phyloP scores from a whole-genome alignment of 2,797 vertebrate genomes.

The Amblyraja radiata region DNA sequence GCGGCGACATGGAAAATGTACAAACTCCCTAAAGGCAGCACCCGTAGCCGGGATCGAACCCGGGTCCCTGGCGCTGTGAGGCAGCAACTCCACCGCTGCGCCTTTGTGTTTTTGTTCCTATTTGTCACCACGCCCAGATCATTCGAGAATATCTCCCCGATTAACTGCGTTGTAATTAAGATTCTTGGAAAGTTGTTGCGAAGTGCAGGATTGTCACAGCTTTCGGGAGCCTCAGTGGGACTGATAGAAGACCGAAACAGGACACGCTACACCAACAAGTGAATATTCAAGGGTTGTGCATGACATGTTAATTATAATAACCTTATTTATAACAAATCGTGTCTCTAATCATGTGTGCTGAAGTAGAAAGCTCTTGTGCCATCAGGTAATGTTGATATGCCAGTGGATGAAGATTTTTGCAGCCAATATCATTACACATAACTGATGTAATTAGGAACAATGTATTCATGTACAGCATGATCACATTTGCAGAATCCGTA shows the following conservation, averaged over 20 bases:
- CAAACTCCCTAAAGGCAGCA: no score
- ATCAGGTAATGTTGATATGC: conserved; percentile 37
- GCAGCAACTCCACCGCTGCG: no score
- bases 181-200: background rate
- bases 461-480: conserved; percentile 30
- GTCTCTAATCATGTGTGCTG: conserved; percentile 37
- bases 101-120: background rate
- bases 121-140: background rate
- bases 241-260: background rate
- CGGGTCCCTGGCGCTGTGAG: no score
- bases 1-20: no score
- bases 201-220: background rate
- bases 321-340: conserved; percentile 37
- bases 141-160: background rate
- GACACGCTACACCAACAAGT: background rate
- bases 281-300: conserved; percentile 26
- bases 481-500: conserved; percentile 35
- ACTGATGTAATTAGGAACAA: conserved; percentile 37
- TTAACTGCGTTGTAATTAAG: background rate
- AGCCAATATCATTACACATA: conserved; percentile 35
- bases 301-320: conserved; percentile 37
- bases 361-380: conserved; percentile 22
- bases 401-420: background rate
- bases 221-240: no score
- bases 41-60: no score